phyloP scores from a whole-genome alignment of 2,797 vertebrate species.

The Streptopelia turtur region DNA sequence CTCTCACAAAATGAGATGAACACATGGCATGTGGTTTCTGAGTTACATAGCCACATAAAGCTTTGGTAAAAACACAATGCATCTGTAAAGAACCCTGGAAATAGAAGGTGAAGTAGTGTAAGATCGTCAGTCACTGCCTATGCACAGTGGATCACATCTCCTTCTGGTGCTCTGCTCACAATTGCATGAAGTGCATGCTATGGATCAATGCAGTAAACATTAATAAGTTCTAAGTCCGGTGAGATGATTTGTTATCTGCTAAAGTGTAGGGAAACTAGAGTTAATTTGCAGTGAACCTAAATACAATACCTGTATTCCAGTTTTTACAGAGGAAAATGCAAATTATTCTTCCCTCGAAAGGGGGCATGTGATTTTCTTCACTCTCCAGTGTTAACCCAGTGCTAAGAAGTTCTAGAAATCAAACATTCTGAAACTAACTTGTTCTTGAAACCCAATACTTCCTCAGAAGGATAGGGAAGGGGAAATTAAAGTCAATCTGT shows the following conservation, averaged over 20 bases:
- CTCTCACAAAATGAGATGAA: constrained; percentile 11
- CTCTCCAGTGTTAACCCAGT: background rate
- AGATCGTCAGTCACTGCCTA: background rate
- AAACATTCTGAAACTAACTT: background rate
- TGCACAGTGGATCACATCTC: constrained; percentile 5
- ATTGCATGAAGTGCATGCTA: constrained; percentile 65
- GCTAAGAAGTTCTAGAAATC: background rate
- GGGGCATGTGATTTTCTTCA: background rate
- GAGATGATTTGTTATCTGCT: background rate
- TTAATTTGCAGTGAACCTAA: constrained; percentile 2
- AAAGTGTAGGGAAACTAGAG: background rate
- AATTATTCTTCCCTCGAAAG: background rate
- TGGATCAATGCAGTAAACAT: background rate
- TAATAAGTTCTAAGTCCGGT: background rate
- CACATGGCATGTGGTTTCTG: constrained; percentile 6
- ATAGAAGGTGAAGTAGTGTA: background rate
- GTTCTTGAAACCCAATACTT: background rate
- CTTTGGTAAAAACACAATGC: background rate
- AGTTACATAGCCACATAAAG: background rate
- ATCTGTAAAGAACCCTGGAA: background rate
- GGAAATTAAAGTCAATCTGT: background rate
- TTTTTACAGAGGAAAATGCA: background rate
- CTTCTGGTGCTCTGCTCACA: constrained; percentile 35
- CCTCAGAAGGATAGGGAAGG: background rate
- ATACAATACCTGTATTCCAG: background rate